A percentile compares a stretch with the other conserved stretches of the same genome.
Evolutionary conservation across 2,888 invertebrate genomes (phyloP).

Genomic region (Dysmachus trigonus): DNA sequence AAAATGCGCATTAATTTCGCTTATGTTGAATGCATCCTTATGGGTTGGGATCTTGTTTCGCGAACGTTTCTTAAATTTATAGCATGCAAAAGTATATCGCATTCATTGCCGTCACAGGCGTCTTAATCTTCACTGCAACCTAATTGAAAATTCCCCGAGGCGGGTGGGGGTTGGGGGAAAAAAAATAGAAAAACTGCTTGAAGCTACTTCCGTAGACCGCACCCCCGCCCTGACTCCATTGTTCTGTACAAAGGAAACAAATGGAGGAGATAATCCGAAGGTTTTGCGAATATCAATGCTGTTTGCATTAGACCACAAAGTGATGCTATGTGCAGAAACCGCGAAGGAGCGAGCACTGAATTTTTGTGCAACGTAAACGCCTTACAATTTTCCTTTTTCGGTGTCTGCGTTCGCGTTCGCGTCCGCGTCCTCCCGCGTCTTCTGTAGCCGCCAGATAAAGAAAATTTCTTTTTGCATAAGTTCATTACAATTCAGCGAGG

Average conservation of each 20-base stretch:
- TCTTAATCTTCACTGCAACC: background rate
- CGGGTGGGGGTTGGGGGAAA: too few species aligned
- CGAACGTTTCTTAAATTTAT: background rate
- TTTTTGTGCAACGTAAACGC: background rate
- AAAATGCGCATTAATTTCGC: background rate
- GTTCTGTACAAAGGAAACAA: background rate
- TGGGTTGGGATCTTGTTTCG: background rate
- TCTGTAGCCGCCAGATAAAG: conserved; percentile 15
- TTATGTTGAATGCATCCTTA: background rate
- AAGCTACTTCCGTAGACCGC: background rate
- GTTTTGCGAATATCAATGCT: background rate
- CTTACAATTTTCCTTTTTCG: background rate
- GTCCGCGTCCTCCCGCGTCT: background rate
- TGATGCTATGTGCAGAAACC: background rate
- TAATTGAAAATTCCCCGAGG: background rate
- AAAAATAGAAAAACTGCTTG: background rate
- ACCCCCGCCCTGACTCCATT: background rate
- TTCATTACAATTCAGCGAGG: conserved; percentile 36
- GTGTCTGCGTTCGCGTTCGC: background rate
- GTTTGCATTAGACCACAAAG: background rate
- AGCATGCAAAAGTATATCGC: background rate
- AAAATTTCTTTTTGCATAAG: conserved; percentile 34
- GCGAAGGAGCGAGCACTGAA: background rate
- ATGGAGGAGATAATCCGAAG: background rate
- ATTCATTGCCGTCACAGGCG: background rate